Evolutionary conservation across 2,797 vertebrate genomes (phyloP).

Genomic region (Diplodus puntazzo): DNA sequence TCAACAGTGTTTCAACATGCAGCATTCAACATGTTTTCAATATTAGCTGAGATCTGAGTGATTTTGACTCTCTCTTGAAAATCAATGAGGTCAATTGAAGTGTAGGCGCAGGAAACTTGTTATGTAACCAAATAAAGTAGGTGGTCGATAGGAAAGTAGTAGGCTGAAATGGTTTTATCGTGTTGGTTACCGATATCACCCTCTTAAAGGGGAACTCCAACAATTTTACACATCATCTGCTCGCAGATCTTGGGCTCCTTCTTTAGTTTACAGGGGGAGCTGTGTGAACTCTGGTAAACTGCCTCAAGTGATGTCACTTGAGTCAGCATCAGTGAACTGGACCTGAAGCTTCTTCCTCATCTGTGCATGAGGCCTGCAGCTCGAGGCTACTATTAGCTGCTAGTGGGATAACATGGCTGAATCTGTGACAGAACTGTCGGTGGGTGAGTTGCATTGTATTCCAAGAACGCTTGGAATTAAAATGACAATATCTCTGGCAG

Average conservation of each 20-base stretch:
- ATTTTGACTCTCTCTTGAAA: conserved; percentile 7
- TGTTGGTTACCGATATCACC: not conserved
- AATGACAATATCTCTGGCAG: not conserved
- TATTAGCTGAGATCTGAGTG: not conserved
- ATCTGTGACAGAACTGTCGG: not conserved
- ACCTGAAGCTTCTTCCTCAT: not conserved
- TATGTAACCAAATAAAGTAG: conserved; percentile 15
- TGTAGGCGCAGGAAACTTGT: conserved; percentile 20
- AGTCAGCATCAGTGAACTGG: not conserved
- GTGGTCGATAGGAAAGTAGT: not conserved
- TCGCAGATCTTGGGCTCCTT: not conserved
- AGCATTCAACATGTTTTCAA: not conserved
- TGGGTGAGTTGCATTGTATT: not conserved
- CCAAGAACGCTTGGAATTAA: not conserved
- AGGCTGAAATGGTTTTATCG: not conserved
- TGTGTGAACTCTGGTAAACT: not conserved
- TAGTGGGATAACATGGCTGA: not conserved
- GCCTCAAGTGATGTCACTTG: not conserved
- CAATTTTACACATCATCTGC: not conserved
- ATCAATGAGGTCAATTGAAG: conserved; percentile 15
- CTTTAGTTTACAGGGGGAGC: not conserved
- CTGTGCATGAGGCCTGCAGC: not conserved
- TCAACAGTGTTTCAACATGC: not conserved
- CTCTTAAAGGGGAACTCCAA: conserved; percentile 1
- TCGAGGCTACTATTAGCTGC: not conserved